These are phyloP conservation scores for Poeciliopsis turneri DNA, from an alignment of 2,797 vertebrate species.

Conservation along the genomic window DNA sequence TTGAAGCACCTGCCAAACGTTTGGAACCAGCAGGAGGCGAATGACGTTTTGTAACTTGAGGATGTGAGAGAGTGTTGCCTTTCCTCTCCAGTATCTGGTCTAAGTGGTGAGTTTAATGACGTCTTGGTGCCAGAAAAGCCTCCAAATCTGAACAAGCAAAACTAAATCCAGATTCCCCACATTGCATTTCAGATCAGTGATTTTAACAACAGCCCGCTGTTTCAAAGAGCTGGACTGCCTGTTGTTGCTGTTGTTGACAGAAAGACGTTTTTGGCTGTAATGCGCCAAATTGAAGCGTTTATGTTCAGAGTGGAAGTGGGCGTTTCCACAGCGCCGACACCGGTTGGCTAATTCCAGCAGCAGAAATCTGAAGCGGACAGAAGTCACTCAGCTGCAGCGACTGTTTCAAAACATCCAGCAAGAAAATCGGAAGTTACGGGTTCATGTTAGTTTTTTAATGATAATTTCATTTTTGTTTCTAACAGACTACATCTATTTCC, in stretches of 20 bases:
- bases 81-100: neutral
- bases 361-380: too few relatives aligned
- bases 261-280: neutral
- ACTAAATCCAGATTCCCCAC: neutral
- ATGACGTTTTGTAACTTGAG: neutral
- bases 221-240: neutral
- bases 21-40: neutral
- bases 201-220: neutral
- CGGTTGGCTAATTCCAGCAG: too few relatives aligned
- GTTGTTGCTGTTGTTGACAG: neutral
- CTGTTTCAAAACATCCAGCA: too few relatives aligned
- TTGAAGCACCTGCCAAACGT: neutral
- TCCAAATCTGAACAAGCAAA: neutral
- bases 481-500: too few relatives aligned
- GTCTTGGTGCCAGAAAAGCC: neutral
- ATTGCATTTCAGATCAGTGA: neutral
- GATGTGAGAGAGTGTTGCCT: neutral
- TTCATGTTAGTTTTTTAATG: too few relatives aligned
- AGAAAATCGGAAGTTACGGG: too few relatives aligned
- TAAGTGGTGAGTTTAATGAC: neutral
- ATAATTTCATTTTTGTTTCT: too few relatives aligned
- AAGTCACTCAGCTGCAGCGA: too few relatives aligned
- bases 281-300: too few relatives aligned
- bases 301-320: too few relatives aligned
- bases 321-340: too few relatives aligned